Evolutionary conservation across 2,113 vertebrate genomes (phyloP).

Genomic region (Hemibagrus wyckioides): DNA sequence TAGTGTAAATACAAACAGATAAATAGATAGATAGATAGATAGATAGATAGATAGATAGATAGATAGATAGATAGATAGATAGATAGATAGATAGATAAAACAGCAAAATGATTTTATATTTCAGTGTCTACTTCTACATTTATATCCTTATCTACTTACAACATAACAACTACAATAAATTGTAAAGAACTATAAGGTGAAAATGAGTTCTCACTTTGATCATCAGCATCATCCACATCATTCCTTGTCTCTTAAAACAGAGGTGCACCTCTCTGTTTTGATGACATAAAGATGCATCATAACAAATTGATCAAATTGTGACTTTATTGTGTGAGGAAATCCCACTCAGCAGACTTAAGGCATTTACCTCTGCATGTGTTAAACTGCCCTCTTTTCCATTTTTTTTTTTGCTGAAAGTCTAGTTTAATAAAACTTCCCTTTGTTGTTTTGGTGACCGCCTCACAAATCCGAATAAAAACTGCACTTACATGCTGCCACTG

Average conservation of each 20-base stretch:
- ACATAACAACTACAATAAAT: background rate
- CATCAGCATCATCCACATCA: background rate
- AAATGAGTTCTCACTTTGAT: background rate
- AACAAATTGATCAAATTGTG: background rate
- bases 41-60: no score
- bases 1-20: no score
- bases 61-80: no score
- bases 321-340: background rate
- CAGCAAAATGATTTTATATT: background rate
- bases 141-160: no score
- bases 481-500: conserved; percentile 94
- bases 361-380: background rate
- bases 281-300: background rate
- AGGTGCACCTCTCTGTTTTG: background rate
- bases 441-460: background rate
- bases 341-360: background rate
- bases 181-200: background rate
- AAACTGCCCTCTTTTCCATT: background rate
- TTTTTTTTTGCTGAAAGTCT: background rate
- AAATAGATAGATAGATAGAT: no score
- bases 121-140: no score
- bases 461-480: background rate
- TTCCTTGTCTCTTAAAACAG: background rate
- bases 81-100: no score
- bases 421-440: background rate